Conservation (phyloP, 2,113 vertebrate genomes). For the Istiophorus platypterus region DNA sequence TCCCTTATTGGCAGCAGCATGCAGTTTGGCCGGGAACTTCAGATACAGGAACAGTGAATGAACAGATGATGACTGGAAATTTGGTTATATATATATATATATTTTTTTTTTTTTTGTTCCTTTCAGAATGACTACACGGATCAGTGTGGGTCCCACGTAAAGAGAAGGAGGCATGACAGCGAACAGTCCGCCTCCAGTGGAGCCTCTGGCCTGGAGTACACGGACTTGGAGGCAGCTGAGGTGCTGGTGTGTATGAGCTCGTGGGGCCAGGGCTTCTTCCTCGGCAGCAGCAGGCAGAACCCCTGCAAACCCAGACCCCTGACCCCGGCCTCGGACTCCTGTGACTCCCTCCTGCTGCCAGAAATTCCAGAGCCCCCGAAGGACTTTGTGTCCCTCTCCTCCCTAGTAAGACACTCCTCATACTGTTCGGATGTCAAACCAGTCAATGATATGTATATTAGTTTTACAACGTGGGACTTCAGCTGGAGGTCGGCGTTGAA, state of each 20-base stretch:
- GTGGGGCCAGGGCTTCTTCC: conserved; percentile 89
- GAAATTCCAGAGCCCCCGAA: conserved; percentile 85
- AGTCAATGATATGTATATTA: background rate
- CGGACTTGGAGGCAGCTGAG: conserved; percentile 95
- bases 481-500: background rate
- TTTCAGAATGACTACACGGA: conserved; percentile 88
- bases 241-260: conserved; percentile 97
- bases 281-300: conserved; percentile 72
- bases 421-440: background rate
- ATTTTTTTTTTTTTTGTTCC: background rate
- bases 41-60: conserved; percentile 42
- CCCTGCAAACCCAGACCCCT: conserved; percentile 89
- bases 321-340: conserved; percentile 95
- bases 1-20: conserved; percentile 23
- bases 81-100: too few species aligned
- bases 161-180: conserved; percentile 90
- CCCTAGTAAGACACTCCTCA: conserved; percentile 88
- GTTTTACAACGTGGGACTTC: background rate
- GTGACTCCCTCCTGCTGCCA: conserved; percentile 86
- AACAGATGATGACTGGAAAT: conserved; percentile 43
- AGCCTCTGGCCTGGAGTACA: conserved; percentile 87
- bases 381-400: conserved; percentile 92
- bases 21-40: conserved; percentile 42
- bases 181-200: conserved; percentile 86
- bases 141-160: conserved; percentile 86